A percentile compares a stretch with the other conserved stretches of the same genome.
Conservation (phyloP, 2,888 invertebrate species). For the Nineta flava region DNA sequence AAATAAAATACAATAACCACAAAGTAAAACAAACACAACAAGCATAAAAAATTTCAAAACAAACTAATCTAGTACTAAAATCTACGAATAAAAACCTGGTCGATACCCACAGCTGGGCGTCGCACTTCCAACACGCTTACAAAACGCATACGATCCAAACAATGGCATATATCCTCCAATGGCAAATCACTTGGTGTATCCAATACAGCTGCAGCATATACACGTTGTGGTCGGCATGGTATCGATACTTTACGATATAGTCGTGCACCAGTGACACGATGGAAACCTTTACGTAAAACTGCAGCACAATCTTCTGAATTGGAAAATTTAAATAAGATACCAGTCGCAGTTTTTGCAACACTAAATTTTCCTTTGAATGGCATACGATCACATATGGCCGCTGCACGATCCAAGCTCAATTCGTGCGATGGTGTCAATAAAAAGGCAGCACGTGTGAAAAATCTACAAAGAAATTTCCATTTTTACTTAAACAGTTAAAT, state of each 20-base stretch:
- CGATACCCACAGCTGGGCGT: slow-evolving; percentile 13
- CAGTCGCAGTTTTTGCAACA: slow-evolving; percentile 74
- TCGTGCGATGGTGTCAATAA: slow-evolving; percentile 75
- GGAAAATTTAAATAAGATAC: slow-evolving; percentile 76
- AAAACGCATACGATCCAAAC: slow-evolving; percentile 26
- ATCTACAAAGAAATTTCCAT: background rate
- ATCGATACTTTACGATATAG: slow-evolving; percentile 76
- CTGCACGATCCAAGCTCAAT: slow-evolving; percentile 71
- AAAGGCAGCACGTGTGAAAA: slow-evolving; percentile 43
- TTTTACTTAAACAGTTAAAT: background rate
- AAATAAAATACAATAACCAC: background rate
- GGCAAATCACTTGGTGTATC: slow-evolving; percentile 74
- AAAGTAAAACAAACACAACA: background rate
- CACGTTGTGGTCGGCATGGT: slow-evolving; percentile 74
- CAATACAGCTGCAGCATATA: slow-evolving; percentile 68
- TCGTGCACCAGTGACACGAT: slow-evolving; percentile 64
- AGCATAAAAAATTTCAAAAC: background rate
- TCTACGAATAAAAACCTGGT: background rate
- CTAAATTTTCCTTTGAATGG: slow-evolving; percentile 76
- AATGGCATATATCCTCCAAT: slow-evolving; percentile 67
- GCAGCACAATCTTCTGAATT: slow-evolving; percentile 75
- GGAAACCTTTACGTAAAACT: slow-evolving; percentile 75
- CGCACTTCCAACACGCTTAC: slow-evolving; percentile 22
- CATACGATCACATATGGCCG: slow-evolving; percentile 75
- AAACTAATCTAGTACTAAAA: background rate